These are phyloP conservation scores for Zaprionus bogoriensis DNA, from an alignment of 2,888 invertebrate species.

Conservation along the genomic window DNA sequence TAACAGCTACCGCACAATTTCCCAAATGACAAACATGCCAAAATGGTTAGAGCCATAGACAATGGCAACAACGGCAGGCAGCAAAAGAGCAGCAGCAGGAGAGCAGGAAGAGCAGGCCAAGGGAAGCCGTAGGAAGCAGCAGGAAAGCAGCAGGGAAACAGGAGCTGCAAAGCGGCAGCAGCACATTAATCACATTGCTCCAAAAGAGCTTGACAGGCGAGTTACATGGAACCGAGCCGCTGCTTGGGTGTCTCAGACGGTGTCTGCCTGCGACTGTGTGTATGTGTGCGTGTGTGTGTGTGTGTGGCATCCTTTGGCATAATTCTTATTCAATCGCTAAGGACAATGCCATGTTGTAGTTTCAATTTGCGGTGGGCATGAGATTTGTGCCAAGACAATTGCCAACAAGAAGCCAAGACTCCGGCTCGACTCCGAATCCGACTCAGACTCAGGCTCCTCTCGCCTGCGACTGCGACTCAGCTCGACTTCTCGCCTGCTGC, in stretches of 20 bases:
- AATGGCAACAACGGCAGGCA: constrained; percentile 56
- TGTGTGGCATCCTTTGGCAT: constrained; percentile 78
- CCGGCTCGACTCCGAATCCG: constrained; percentile 1
- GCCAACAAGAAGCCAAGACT: constrained; percentile 70
- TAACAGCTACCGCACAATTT: constrained; percentile 78
- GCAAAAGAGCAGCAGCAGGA: constrained; percentile 27
- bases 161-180: constrained; percentile 43
- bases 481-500: background rate
- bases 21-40: constrained; percentile 80
- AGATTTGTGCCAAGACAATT: constrained; percentile 78
- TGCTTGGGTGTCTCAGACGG: constrained; percentile 63
- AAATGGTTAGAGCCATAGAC: constrained; percentile 71
- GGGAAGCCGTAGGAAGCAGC: constrained; percentile 14
- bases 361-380: constrained; percentile 78
- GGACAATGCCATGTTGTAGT: constrained; percentile 76
- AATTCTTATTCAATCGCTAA: constrained; percentile 79
- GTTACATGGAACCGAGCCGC: constrained; percentile 61
- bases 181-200: constrained; percentile 76
- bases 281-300: constrained; percentile 32
- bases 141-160: constrained; percentile 2
- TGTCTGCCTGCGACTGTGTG: constrained; percentile 14
- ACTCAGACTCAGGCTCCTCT: constrained; percentile 7
- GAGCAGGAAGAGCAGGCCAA: too few species aligned
- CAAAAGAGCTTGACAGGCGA: constrained; percentile 76
- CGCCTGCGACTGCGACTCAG: constrained; percentile 18